Base-by-base conservation (phyloP, 1,140 invertebrate species). In the Dysdera silvatica region DNA sequence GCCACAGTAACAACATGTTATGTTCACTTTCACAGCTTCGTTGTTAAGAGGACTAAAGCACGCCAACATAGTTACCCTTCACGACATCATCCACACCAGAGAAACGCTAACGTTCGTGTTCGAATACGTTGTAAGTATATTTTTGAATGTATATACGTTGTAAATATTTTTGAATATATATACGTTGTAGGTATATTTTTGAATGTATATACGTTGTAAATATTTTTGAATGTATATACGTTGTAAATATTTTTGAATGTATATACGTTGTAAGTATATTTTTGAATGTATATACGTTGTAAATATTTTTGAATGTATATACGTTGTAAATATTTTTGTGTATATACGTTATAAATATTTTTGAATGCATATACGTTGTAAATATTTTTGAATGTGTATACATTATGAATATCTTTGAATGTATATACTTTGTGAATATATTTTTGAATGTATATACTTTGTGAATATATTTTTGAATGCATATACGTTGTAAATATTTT, bases 41-140 rank as follows among this genome's bases (percentile, higher is more conserved):
- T 67, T 82, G 20, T 71, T 82, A 18, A 73, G 79, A 57, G 78
- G 77, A 65, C 68, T 82, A 23, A 79, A 78, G 53, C 81, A 82
- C 69, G 78, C 80, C 20, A 82, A 82, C 70, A 82, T 82, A 49
- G 81, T 82, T 20, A 87, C 84, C 4, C 75, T 86, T 26, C 84
- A 86, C 74, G 84, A 86, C 71, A 85, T 87, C 66, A 82, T 87
- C 57, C 84, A 86, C 72, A 86, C 85, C 18, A 82, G 82, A 68
- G 82, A 83, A 71, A 81, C 82, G 29, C 73, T 85, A 54, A 85
- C 84, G 3, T 79, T 86, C 64, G 85, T 84, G 18, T 84, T 84
- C 77, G 83, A 84, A 77, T 84, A 80, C 75, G 77, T 84, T 68
- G 82, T 84, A 71, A 79, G 80, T 70, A 33, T 33, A 45, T 14